A percentile compares a stretch with the other conserved stretches of the same genome.
Conservation (phyloP, 2,113 vertebrate genomes). For the Lonchura striata region DNA sequence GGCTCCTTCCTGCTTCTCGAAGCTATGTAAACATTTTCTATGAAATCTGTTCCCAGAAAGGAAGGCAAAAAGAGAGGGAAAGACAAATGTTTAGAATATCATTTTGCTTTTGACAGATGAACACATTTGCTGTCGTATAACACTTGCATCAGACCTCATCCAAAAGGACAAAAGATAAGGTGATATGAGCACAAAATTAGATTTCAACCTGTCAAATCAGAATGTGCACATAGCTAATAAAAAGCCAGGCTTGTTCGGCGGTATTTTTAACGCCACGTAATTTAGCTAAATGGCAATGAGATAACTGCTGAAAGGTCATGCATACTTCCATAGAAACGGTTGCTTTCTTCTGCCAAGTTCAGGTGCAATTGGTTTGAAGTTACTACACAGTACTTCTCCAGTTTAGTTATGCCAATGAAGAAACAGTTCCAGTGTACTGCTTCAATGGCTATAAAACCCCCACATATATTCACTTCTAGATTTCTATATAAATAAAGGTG, state of each 20-base stretch:
- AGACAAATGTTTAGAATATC: not conserved
- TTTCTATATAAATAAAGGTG: not conserved
- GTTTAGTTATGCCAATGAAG: not conserved
- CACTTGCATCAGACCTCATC: not conserved
- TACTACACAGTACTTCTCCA: not conserved
- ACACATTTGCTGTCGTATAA: rapidly evolving
- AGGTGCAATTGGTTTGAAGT: not conserved
- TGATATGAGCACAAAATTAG: not conserved
- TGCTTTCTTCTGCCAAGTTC: not conserved
- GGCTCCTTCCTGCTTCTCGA: slow-evolving; percentile 72
- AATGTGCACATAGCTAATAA: not conserved
- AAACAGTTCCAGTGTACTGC: not conserved
- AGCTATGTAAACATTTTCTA: slow-evolving; percentile 84
- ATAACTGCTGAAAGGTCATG: slow-evolving; percentile 21
- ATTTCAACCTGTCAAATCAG: slow-evolving; percentile 1
- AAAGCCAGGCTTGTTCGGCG: not conserved
- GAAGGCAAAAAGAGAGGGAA: slow-evolving; percentile 16
- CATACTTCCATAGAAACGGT: not conserved
- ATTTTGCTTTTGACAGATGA: not conserved
- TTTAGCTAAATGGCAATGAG: slow-evolving; percentile 22
- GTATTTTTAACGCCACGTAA: slow-evolving; percentile 35
- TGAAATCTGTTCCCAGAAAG: slow-evolving; percentile 76
- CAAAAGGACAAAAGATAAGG: not conserved
- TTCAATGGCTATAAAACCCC: not conserved
- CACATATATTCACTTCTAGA: not conserved